phyloP scores from a whole-genome alignment of 23 tunicate genomes.

The Trididemnum miniatum region DNA sequence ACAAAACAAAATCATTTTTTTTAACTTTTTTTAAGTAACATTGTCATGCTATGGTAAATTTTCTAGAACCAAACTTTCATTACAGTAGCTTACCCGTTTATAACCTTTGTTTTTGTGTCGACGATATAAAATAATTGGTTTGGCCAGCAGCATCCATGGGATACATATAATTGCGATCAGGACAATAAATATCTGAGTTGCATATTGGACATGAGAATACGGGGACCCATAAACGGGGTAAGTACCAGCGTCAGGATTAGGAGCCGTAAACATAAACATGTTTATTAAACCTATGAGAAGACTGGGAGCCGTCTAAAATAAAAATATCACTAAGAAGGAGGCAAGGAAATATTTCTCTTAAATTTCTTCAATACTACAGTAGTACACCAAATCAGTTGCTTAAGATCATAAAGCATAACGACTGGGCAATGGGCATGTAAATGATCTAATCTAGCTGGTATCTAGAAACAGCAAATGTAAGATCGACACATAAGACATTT shows the following conservation, averaged over 20 bases:
- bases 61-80: neutral
- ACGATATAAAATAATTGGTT: constrained; percentile 58
- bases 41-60: too few species aligned
- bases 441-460: neutral
- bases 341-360: too few species aligned
- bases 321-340: neutral
- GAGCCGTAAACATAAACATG: constrained; percentile 89
- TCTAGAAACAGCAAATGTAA: neutral
- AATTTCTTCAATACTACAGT: too few species aligned
- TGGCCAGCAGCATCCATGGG: constrained; percentile 84
- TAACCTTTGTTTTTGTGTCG: constrained; percentile 25
- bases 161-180: constrained; percentile 65
- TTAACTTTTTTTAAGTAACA: too few species aligned
- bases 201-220: constrained; percentile 9
- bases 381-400: too few species aligned
- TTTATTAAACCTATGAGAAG: constrained; percentile 78
- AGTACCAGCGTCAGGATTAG: constrained; percentile 22
- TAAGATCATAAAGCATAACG: too few species aligned
- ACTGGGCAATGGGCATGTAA: neutral
- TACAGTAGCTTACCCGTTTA: neutral
- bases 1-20: too few species aligned
- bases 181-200: constrained; percentile 58
- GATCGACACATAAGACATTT: too few species aligned
- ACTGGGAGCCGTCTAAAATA: constrained; percentile 74
- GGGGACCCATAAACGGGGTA: constrained; percentile 29